These are phyloP conservation scores for Peromyscus eremicus DNA, from an alignment of 2,797 vertebrate genomes.

Conservation along the genomic window DNA sequence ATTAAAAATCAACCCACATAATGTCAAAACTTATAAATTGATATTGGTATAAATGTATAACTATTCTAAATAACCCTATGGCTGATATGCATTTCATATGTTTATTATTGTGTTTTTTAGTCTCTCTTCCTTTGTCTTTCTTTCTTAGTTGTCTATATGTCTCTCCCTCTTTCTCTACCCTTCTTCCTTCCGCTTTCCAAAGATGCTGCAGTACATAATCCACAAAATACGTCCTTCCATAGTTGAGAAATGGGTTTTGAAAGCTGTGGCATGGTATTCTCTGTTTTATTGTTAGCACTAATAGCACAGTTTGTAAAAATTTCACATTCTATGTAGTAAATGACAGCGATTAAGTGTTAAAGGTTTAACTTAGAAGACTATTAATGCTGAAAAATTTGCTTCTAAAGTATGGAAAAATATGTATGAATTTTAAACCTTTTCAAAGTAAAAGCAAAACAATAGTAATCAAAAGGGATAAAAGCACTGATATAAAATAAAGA, in stretches of 20 bases:
- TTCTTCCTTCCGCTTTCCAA: not conserved
- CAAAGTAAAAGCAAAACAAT: conserved; percentile 11
- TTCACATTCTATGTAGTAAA: too few relatives aligned
- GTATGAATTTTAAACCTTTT: not conserved
- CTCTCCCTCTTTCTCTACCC: not conserved
- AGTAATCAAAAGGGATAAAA: not conserved
- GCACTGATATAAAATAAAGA: not conserved
- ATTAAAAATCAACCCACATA: conserved; percentile 66
- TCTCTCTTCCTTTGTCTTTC: not conserved
- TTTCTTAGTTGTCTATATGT: not conserved
- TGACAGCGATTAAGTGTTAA: not conserved
- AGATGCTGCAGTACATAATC: not conserved
- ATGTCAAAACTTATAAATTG: conserved; percentile 40
- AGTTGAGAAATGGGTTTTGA: too few relatives aligned
- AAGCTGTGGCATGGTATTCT: not conserved
- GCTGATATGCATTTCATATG: not conserved
- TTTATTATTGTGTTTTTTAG: not conserved
- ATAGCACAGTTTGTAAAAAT: too few relatives aligned
- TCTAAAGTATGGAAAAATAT: not conserved
- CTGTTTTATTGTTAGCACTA: not conserved
- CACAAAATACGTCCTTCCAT: not conserved
- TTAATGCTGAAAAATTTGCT: not conserved
- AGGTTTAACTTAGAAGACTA: not conserved
- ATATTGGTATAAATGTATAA: not conserved
- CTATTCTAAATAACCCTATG: conserved; percentile 20